Percentiles rank a stretch among this genome's conserved stretches.
Evolutionary conservation across 2,113 vertebrate genomes (phyloP).

Genomic region (Bos taurus): ARS-UCD2.0 NC_037345.1:48640501-48641000

Average conservation of each 20-base stretch:
- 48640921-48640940: not conserved
- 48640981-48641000: not conserved
- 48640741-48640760: slow-evolving; percentile 87
- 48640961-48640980: not conserved
- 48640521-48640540: slow-evolving; percentile 6
- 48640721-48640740: slow-evolving; percentile 89
- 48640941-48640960: not conserved
- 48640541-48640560: not conserved
- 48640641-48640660: slow-evolving; percentile 90
- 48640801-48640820: slow-evolving; percentile 90
- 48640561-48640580: slow-evolving; percentile 87
- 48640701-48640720: slow-evolving; percentile 96
- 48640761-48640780: slow-evolving; percentile 93
- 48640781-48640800: slow-evolving; percentile 95
- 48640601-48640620: slow-evolving; percentile 73
- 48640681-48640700: slow-evolving; percentile 95
- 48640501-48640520: not conserved
- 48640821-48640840: slow-evolving; percentile 94
- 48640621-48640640: slow-evolving; percentile 60
- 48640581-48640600: slow-evolving; percentile 94
- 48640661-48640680: slow-evolving; percentile 89
- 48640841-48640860: slow-evolving; percentile 87
- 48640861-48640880: slow-evolving; percentile 76
- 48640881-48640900: slow-evolving; percentile 77
- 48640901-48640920: rapidly evolving